Percentiles rank a stretch among this genome's conserved stretches.
These are phyloP conservation scores for Potamilus streckersoni DNA, from an alignment of 1,140 invertebrate species.

Conservation along the genomic window DNA sequence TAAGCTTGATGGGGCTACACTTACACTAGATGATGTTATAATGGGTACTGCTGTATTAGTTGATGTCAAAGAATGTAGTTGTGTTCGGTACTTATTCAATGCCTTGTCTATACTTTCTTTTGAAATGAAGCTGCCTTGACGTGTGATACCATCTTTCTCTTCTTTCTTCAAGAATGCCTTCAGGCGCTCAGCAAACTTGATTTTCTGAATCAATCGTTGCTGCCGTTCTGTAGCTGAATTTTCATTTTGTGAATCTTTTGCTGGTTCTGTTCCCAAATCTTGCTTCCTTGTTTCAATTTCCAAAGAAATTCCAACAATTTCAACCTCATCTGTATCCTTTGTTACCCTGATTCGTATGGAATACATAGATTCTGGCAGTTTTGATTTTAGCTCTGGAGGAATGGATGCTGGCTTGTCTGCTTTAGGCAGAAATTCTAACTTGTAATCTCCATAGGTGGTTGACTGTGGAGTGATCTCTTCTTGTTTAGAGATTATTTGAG, in stretches of 20 bases:
- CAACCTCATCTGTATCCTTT: constrained; percentile 2
- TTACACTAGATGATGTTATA: too few species aligned
- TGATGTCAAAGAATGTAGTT: not conserved
- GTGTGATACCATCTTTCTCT: constrained; percentile 15
- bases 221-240: constrained; percentile 14
- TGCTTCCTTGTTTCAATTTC: not conserved
- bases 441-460: constrained; percentile 41
- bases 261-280: constrained; percentile 7
- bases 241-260: constrained; percentile 13
- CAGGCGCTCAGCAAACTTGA: constrained; percentile 30
- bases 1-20: too few species aligned
- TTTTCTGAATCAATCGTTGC: constrained; percentile 29
- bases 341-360: constrained; percentile 49
- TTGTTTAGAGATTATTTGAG: constrained; percentile 32
- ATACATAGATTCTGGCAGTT: constrained; percentile 53
- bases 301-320: constrained; percentile 4
- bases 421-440: constrained; percentile 54
- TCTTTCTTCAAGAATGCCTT: constrained; percentile 18
- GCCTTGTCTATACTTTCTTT: constrained; percentile 30
- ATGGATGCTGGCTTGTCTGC: constrained; percentile 54
- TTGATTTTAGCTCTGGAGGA: constrained; percentile 53
- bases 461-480: not conserved
- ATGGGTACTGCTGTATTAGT: too few species aligned
- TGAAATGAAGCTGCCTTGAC: constrained; percentile 19
- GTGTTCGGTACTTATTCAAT: constrained; percentile 28